These are phyloP conservation scores for Drosophila cognata DNA, from an alignment of 2,888 invertebrate species.

Conservation along the genomic window DNA sequence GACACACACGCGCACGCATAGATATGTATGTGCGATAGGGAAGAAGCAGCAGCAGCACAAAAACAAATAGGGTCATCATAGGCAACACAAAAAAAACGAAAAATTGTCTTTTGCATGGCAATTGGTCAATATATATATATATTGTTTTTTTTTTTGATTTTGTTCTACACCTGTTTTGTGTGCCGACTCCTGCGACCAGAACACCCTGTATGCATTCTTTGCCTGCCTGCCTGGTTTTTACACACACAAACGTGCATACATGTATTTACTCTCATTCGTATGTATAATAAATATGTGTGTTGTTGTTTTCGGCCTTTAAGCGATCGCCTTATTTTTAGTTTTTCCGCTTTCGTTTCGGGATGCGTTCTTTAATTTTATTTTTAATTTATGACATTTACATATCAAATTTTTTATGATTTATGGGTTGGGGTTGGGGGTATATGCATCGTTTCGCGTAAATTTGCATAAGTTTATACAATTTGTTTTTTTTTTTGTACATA, in stretches of 20 bases:
- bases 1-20: constrained; percentile 44
- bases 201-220: constrained; percentile 62
- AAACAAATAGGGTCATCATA: constrained; percentile 74
- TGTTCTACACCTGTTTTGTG: constrained; percentile 60
- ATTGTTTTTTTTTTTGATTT: constrained; percentile 6
- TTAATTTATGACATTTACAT: constrained; percentile 27
- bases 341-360: constrained; percentile 50
- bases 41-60: constrained; percentile 26
- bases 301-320: constrained; percentile 23
- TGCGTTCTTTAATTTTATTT: constrained; percentile 25
- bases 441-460: constrained; percentile 30
- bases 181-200: constrained; percentile 28
- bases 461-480: constrained; percentile 53
- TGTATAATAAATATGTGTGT: background rate
- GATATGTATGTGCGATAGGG: constrained; percentile 50
- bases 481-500: background rate
- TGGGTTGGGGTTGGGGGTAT: background rate
- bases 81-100: constrained; percentile 21
- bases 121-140: constrained; percentile 32
- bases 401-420: constrained; percentile 48
- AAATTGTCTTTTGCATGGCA: constrained; percentile 41
- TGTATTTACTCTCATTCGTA: background rate
- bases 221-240: constrained; percentile 8
- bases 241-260: background rate
- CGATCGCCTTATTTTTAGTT: constrained; percentile 70